Evolutionary conservation across 1,140 invertebrate species (phyloP).

Genomic region (Diorhabda elongata): DNA sequence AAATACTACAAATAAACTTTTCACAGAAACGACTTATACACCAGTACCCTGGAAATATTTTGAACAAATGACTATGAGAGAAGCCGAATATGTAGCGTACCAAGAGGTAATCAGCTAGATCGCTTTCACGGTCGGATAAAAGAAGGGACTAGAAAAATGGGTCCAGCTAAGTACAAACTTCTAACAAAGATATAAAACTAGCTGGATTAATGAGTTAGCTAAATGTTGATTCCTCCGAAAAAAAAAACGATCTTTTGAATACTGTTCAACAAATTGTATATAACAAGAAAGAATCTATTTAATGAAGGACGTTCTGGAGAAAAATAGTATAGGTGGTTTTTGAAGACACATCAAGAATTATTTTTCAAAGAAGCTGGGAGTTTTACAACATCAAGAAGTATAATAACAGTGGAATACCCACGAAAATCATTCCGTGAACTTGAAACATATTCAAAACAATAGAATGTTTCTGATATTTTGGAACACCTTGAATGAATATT

Average conservation of each 20-base stretch:
- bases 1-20: too few species aligned
- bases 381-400: constrained; percentile 7
- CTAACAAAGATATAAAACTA: constrained; percentile 24
- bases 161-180: constrained; percentile 21
- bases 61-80: too few species aligned
- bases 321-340: too few species aligned
- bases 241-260: too few species aligned
- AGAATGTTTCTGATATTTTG: constrained; percentile 31
- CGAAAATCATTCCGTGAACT: too few species aligned
- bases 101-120: constrained; percentile 19
- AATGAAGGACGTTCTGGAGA: constrained; percentile 20
- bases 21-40: too few species aligned
- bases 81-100: too few species aligned
- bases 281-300: constrained; percentile 20
- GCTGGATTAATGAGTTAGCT: constrained; percentile 13
- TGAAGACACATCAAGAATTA: neutral
- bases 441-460: constrained; percentile 9
- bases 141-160: constrained; percentile 25
- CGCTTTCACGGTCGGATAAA: constrained; percentile 21
- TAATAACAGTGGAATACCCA: too few species aligned
- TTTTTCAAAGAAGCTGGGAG: neutral
- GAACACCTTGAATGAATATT: constrained; percentile 35
- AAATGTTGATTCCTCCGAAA: too few species aligned
- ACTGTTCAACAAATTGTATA: too few species aligned
- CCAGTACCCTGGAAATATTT: constrained; percentile 8